phyloP scores from a whole-genome alignment of 2,113 vertebrate species.

The Micronycteris hirsuta region DNA sequence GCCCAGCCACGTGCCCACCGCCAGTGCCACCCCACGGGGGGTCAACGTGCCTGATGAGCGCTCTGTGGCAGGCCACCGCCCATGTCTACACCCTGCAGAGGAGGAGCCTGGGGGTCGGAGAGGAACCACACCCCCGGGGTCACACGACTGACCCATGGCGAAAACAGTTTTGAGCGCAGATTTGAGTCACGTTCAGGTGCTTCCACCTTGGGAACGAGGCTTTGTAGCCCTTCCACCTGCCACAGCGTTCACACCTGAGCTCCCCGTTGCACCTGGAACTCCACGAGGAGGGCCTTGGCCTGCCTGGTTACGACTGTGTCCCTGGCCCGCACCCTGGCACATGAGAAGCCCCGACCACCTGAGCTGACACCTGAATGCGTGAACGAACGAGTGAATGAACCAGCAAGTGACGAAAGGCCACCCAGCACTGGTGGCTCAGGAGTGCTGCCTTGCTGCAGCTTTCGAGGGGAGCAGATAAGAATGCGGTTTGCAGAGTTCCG shows the following conservation, averaged over 20 bases:
- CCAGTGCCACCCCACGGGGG: rapidly evolving
- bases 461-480: background rate
- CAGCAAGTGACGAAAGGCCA: background rate
- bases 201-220: background rate
- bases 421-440: rapidly evolving
- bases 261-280: background rate
- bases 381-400: background rate
- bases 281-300: background rate
- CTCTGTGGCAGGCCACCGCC: rapidly evolving
- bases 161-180: background rate
- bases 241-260: rapidly evolving
- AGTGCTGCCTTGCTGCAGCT: background rate
- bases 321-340: background rate
- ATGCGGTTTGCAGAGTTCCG: background rate
- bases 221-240: rapidly evolving
- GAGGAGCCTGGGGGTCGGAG: background rate
- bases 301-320: rapidly evolving
- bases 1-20: background rate
- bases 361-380: too few species aligned
- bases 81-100: background rate
- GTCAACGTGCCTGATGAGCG: background rate
- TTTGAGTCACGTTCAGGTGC: rapidly evolving
- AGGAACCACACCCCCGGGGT: background rate
- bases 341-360: rapidly evolving
- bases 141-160: rapidly evolving